Percentiles rank a stretch among this genome's conserved stretches.
Conservation (phyloP, 2,113 vertebrate species). For the Nipponia nippon region DNA sequence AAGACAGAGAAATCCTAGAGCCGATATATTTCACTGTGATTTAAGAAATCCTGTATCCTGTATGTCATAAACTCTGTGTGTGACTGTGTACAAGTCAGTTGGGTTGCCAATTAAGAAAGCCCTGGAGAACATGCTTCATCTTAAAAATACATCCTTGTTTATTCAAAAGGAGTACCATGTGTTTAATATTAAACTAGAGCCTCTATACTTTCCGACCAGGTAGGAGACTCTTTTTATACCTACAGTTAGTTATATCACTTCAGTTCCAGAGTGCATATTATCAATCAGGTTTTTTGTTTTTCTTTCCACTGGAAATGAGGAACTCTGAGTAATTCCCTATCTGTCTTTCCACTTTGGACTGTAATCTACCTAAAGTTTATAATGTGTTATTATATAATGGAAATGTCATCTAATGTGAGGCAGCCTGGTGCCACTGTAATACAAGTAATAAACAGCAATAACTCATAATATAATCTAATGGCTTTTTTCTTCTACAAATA, state of each 20-base stretch:
- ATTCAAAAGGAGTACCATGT: background rate
- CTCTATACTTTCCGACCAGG: background rate
- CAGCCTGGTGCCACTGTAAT: slow-evolving; percentile 24
- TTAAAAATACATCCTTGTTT: background rate
- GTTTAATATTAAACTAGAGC: background rate
- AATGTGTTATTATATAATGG: background rate
- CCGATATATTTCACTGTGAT: background rate
- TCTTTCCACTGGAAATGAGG: background rate
- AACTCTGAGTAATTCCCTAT: background rate
- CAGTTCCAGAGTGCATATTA: background rate
- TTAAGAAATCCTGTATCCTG: background rate
- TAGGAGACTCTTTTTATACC: background rate
- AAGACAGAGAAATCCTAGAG: background rate
- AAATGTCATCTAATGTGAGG: slow-evolving; percentile 11
- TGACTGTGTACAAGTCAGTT: background rate
- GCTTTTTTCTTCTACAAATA: slow-evolving; percentile 12
- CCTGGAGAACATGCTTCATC: background rate
- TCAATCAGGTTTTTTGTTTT: background rate
- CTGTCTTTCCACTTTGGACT: background rate
- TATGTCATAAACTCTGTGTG: background rate
- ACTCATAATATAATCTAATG: background rate
- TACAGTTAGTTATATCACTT: background rate
- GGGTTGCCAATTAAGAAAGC: background rate
- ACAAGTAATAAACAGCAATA: slow-evolving; percentile 13
- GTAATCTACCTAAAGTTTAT: background rate